phyloP scores from a whole-genome alignment of 2,888 invertebrate species.

The Keiferia lycopersicella region DNA sequence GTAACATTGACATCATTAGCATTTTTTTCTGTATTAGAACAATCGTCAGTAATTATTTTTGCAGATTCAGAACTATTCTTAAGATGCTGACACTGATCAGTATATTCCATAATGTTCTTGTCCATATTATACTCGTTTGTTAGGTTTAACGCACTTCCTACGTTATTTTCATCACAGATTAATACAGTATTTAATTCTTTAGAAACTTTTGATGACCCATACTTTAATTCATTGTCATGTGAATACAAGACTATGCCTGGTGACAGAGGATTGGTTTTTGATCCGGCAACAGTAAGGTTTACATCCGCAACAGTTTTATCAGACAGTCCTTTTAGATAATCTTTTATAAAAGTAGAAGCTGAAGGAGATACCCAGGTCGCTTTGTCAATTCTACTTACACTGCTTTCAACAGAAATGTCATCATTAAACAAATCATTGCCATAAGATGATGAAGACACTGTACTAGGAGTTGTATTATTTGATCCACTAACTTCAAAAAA shows the following conservation, averaged over 20 bases:
- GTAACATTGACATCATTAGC: background rate
- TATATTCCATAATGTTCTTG: background rate
- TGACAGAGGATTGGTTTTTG: background rate
- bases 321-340: constrained; percentile 24
- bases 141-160: background rate
- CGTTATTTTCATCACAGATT: background rate
- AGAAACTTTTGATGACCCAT: background rate
- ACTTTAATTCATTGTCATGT: background rate
- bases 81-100: background rate
- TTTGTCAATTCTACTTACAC: background rate
- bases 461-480: background rate
- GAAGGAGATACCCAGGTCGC: constrained; percentile 5
- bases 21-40: background rate
- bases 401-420: background rate
- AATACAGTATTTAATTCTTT: constrained; percentile 6
- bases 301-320: constrained; percentile 19
- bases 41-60: background rate
- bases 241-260: background rate
- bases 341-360: constrained; percentile 14
- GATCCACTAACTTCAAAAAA: background rate
- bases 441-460: background rate
- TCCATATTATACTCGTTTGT: background rate
- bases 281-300: background rate
- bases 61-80: background rate
- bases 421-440: background rate